Evolutionary conservation across 2,113 vertebrate species (phyloP).

Genomic region (Perca flavescens): DNA sequence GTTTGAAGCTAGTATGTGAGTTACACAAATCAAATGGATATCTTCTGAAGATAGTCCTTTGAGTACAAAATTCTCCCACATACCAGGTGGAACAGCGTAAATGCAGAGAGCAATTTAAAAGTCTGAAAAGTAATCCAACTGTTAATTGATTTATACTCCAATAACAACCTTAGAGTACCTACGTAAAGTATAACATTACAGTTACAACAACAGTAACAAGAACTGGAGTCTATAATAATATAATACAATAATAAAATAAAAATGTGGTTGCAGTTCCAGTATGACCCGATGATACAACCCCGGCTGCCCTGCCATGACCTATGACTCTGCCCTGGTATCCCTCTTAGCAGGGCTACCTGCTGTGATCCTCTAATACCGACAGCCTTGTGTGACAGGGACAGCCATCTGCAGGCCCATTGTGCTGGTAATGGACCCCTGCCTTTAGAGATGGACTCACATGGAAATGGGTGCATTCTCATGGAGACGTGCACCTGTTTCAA

Average conservation of each 20-base stretch:
- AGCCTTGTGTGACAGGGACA: slow-evolving; percentile 54
- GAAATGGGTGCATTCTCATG: slow-evolving; percentile 73
- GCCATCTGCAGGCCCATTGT: slow-evolving; percentile 77
- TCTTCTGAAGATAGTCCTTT: background rate
- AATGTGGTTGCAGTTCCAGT: background rate
- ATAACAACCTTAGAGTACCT: background rate
- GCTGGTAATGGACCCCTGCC: slow-evolving; percentile 67
- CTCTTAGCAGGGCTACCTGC: slow-evolving; percentile 52
- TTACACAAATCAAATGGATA: background rate
- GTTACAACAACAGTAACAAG: background rate
- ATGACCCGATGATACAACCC: slow-evolving; percentile 6
- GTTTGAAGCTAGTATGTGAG: background rate
- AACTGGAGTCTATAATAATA: background rate
- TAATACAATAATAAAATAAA: background rate
- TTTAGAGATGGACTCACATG: slow-evolving; percentile 67
- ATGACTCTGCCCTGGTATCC: slow-evolving; percentile 40
- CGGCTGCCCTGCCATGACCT: slow-evolving; percentile 35
- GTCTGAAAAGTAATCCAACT: background rate
- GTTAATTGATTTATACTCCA: background rate
- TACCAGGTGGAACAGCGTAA: background rate
- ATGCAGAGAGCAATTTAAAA: background rate
- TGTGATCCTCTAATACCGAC: slow-evolving; percentile 44
- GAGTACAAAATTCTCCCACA: background rate
- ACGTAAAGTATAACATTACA: background rate
- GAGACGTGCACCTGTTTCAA: slow-evolving; percentile 52